phyloP scores from a whole-genome alignment of 1,140 invertebrate genomes.

The Drosophila repleta region DNA sequence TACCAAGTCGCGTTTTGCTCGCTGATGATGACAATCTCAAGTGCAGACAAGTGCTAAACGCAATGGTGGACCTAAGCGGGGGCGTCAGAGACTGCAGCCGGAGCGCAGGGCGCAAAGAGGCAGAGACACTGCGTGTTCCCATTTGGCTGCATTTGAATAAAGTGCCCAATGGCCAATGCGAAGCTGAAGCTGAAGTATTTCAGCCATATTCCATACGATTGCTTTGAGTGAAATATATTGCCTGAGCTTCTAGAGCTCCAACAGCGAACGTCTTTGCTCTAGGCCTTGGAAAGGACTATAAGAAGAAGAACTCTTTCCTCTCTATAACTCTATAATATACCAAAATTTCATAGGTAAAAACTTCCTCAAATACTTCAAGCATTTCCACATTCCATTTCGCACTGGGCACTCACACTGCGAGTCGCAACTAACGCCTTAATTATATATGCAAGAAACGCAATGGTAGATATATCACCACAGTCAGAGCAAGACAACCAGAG shows the following conservation, averaged over 20 bases:
- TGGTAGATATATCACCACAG: slow-evolving; percentile 72
- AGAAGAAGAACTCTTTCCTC: too few relatives aligned
- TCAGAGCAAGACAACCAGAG: slow-evolving; percentile 31
- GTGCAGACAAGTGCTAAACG: slow-evolving; percentile 38
- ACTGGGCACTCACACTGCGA: slow-evolving; percentile 7
- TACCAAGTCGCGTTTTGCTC: slow-evolving; percentile 32
- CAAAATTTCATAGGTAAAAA: too few relatives aligned
- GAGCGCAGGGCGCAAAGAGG: neutral
- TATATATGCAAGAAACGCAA: slow-evolving; percentile 73
- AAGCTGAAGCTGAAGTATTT: too few relatives aligned
- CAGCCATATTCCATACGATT: too few relatives aligned
- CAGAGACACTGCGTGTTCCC: slow-evolving; percentile 18
- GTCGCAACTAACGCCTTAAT: slow-evolving; percentile 64
- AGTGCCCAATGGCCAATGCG: slow-evolving; percentile 31
- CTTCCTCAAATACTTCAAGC: neutral
- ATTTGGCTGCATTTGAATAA: slow-evolving; percentile 11
- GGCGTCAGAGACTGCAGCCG: neutral
- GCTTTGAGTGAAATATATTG: too few relatives aligned
- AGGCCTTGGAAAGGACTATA: too few relatives aligned
- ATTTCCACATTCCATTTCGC: neutral
- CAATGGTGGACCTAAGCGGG: slow-evolving; percentile 5
- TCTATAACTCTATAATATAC: neutral
- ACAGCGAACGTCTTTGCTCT: too few relatives aligned
- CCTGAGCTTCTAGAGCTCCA: too few relatives aligned
- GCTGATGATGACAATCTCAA: slow-evolving; percentile 67